phyloP scores from a whole-genome alignment of 2,888 invertebrate species.

The Drosophila paranaensis region DNA sequence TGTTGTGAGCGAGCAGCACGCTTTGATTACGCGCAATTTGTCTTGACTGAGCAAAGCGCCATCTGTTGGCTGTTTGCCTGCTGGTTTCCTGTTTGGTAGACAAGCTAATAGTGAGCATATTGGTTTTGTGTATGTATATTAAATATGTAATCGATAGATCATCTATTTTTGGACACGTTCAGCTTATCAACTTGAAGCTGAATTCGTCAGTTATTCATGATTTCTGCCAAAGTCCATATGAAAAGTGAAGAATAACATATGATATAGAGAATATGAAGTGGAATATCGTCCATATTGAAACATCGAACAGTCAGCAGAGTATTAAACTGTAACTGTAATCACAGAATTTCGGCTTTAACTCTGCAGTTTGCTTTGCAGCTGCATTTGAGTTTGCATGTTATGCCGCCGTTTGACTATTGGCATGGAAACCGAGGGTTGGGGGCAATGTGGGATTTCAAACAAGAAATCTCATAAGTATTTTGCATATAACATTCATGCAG shows the following conservation, averaged over 20 bases:
- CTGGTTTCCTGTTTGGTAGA: neutral
- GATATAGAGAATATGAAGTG: neutral
- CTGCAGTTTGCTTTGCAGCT: constrained; percentile 7
- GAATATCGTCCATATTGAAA: too few relatives aligned
- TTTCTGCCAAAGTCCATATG: neutral
- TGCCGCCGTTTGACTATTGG: constrained; percentile 58
- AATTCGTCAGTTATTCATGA: neutral
- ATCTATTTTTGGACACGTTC: neutral
- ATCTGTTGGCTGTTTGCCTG: constrained; percentile 13
- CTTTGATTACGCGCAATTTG: constrained; percentile 52
- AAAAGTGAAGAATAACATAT: neutral
- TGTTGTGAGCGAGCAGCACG: too few relatives aligned
- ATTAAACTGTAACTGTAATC: neutral
- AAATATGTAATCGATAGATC: neutral
- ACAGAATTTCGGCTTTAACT: neutral
- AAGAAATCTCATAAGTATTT: constrained; percentile 55
- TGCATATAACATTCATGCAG: constrained; percentile 54
- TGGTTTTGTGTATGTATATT: neutral
- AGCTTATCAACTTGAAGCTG: neutral
- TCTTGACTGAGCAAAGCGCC: constrained; percentile 18
- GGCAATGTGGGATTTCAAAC: constrained; percentile 10
- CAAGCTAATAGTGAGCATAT: neutral
- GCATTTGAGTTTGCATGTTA: constrained; percentile 57
- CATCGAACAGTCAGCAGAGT: neutral
- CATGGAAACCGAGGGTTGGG: neutral